Evolutionary conservation across 2,797 vertebrate species (phyloP).

Genomic region (Botia kubotai): DNA sequence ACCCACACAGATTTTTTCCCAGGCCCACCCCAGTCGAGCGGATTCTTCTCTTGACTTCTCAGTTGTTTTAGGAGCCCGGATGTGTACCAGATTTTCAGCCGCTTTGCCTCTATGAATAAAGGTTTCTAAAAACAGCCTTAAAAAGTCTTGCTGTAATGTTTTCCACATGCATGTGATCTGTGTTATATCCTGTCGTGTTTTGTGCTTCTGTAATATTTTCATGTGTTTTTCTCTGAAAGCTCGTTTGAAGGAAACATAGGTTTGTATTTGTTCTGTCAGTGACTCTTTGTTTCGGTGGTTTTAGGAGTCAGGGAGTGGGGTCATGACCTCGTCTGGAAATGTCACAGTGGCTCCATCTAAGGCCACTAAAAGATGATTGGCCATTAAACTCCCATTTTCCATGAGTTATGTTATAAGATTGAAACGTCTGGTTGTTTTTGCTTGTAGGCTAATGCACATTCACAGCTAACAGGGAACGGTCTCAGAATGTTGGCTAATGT

Average conservation of each 20-base stretch:
- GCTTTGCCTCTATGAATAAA: slow-evolving; percentile 8
- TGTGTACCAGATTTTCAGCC: slow-evolving; percentile 15
- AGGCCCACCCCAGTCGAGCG: slow-evolving; percentile 27
- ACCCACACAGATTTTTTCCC: slow-evolving; percentile 41
- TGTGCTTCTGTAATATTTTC: slow-evolving; percentile 33
- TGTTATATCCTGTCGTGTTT: slow-evolving; percentile 25
- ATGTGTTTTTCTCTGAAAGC: slow-evolving; percentile 21
- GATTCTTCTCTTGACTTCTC: slow-evolving; percentile 20
- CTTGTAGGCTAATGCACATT: background rate
- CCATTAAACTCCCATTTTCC: slow-evolving; percentile 19
- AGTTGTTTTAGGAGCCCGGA: background rate
- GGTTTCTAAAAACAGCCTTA: slow-evolving; percentile 29
- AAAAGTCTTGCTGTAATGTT: background rate
- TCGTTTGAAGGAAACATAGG: slow-evolving; percentile 59
- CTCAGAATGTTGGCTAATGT: no score
- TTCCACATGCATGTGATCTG: slow-evolving; percentile 4
- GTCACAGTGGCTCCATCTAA: slow-evolving; percentile 60
- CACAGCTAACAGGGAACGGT: no score
- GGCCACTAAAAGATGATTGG: slow-evolving; percentile 36
- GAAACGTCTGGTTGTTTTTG: background rate
- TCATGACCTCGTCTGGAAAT: slow-evolving; percentile 60
- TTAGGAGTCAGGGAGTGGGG: slow-evolving; percentile 50
- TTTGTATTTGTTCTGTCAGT: slow-evolving; percentile 56
- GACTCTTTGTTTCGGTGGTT: slow-evolving; percentile 65
- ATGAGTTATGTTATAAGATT: background rate